Conservation (phyloP, 2,888 invertebrate genomes). For the Drymonia ruficornis region DNA sequence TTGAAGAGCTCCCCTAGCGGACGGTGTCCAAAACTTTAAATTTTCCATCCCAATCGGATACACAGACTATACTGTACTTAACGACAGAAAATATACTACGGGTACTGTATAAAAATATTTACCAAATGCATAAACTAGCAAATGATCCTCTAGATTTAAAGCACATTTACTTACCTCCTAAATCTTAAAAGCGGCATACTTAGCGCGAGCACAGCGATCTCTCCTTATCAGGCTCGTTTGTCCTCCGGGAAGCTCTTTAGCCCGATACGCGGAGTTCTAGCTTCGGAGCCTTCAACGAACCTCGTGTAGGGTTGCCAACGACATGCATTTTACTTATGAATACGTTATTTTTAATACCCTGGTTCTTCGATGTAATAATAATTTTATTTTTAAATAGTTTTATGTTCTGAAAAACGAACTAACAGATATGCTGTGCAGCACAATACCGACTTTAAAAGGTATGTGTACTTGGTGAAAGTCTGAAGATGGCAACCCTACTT, state of each 20-base stretch:
- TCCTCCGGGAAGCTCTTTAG: constrained; percentile 71
- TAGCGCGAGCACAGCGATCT: constrained; percentile 45
- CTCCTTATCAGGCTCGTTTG: constrained; percentile 75
- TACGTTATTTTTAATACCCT: no score
- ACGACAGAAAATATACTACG: no score
- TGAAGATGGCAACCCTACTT: constrained; percentile 1
- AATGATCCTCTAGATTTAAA: constrained; percentile 21
- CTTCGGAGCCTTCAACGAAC: constrained; percentile 39
- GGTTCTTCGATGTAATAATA: no score
- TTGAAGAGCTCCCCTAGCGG: no score
- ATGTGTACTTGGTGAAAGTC: neutral
- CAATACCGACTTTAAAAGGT: no score
- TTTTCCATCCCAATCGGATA: no score
- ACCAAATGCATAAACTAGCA: constrained; percentile 5
- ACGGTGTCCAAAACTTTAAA: no score
- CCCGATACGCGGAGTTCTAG: constrained; percentile 54
- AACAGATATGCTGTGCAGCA: no score
- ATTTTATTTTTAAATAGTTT: no score
- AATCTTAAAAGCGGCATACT: constrained; percentile 26
- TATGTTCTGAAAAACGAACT: neutral
- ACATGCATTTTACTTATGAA: no score
- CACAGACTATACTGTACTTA: no score
- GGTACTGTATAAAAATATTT: neutral
- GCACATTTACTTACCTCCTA: constrained; percentile 20
- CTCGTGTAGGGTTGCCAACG: constrained; percentile 20